Evolutionary conservation across 2,797 vertebrate genomes (phyloP).

Genomic region (Chelmon rostratus): DNA sequence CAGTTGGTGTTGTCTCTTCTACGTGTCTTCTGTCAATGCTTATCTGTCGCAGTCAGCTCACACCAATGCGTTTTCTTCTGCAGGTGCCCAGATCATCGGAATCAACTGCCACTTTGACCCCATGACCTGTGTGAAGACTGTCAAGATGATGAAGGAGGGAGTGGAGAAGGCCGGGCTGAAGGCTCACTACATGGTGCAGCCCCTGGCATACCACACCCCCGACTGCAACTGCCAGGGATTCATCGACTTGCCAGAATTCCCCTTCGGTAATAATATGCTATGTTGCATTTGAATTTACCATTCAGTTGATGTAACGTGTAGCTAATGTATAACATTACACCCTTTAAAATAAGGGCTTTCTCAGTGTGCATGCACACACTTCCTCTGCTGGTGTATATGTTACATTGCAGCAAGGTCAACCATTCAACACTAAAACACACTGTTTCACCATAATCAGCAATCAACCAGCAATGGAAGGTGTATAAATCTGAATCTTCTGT

Average conservation of each 20-base stretch:
- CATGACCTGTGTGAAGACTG: constrained; percentile 88
- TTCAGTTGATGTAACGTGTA: background rate
- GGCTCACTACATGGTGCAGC: constrained; percentile 94
- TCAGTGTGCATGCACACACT: background rate
- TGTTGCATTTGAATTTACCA: background rate
- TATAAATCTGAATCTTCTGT: constrained; percentile 1
- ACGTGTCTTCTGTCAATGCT: background rate
- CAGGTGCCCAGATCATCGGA: constrained; percentile 94
- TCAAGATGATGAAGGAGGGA: constrained; percentile 88
- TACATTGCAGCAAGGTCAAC: background rate
- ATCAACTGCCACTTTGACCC: constrained; percentile 98
- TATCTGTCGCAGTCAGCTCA: constrained; percentile 33
- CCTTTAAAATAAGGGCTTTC: background rate
- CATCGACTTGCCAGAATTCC: constrained; percentile 97
- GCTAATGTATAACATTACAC: background rate
- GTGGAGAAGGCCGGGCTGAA: constrained; percentile 92
- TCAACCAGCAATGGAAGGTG: background rate
- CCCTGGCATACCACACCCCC: constrained; percentile 83
- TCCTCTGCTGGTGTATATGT: background rate
- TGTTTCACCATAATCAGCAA: constrained; percentile 15
- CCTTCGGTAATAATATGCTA: constrained; percentile 84
- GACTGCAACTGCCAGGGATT: constrained; percentile 96
- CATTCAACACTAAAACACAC: background rate
- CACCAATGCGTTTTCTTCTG: constrained; percentile 14
- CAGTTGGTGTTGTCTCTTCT: background rate